Evolutionary conservation across 1,140 invertebrate genomes (phyloP).

Genomic region (Drosophila busckii): DNA sequence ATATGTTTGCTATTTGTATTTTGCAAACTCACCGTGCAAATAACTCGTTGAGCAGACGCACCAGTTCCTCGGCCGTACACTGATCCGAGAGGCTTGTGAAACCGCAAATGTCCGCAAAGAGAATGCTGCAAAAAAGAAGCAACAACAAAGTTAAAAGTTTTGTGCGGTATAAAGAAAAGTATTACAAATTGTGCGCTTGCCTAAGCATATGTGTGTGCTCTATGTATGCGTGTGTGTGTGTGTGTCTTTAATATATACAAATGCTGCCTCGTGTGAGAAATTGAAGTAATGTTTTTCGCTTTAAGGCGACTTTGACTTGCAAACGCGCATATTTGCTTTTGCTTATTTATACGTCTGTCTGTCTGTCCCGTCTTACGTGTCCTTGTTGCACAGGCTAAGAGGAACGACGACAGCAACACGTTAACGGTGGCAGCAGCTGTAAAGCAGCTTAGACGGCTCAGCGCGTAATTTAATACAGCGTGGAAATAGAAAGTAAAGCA

Average conservation of each 20-base stretch:
- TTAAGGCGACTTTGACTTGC: conserved; percentile 6
- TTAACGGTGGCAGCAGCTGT: conserved; percentile 26
- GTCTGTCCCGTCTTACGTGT: background rate
- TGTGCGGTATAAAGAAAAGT: too few species aligned
- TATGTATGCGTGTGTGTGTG: conserved; percentile 3
- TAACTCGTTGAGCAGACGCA: conserved; percentile 95
- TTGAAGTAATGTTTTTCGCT: too few species aligned
- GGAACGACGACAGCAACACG: conserved; percentile 3
- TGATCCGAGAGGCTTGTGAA: conserved; percentile 97
- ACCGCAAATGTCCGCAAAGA: conserved; percentile 98
- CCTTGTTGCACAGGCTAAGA: background rate
- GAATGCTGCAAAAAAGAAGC: conserved; percentile 87
- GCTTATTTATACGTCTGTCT: too few species aligned
- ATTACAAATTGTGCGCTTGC: conserved; percentile 10
- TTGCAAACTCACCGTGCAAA: conserved; percentile 91
- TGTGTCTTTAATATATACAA: conserved; percentile 34
- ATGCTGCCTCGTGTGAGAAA: background rate
- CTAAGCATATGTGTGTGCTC: conserved; percentile 1
- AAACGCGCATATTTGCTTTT: too few species aligned
- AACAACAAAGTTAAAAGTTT: conserved; percentile 9
- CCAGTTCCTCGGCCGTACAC: conserved; percentile 97
- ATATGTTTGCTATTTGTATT: conserved; percentile 12
- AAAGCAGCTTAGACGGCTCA: conserved; percentile 65
- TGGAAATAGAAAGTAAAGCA: conserved; percentile 29
- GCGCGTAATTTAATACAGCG: conserved; percentile 67